These are phyloP conservation scores for Subanguina moxae DNA, from an alignment of 1,140 invertebrate species.

Conservation along the genomic window DNA sequence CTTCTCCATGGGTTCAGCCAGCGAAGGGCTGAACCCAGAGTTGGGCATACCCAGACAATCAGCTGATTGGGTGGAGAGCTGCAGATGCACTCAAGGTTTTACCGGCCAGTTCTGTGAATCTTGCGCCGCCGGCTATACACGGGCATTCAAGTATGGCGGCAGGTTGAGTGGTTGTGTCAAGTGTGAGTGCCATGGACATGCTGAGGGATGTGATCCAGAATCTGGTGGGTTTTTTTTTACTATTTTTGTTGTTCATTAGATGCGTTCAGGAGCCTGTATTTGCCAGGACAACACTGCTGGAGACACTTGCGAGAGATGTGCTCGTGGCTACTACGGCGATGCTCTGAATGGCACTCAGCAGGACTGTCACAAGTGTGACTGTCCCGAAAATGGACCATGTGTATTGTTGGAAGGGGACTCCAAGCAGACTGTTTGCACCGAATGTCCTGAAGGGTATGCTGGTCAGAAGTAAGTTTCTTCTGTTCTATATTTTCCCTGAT, in stretches of 20 bases:
- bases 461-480: constrained; percentile 65
- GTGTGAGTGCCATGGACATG: constrained; percentile 91
- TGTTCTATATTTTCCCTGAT: too few species aligned
- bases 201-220: constrained; percentile 87
- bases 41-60: constrained; percentile 58
- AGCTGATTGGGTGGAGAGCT: constrained; percentile 88
- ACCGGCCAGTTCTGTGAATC: constrained; percentile 90
- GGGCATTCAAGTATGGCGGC: constrained; percentile 80
- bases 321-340: constrained; percentile 88
- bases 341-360: constrained; percentile 76
- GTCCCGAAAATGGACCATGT: constrained; percentile 87
- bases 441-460: constrained; percentile 85
- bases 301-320: constrained; percentile 84
- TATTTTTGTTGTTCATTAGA: not conserved
- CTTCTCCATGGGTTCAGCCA: constrained; percentile 44
- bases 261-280: constrained; percentile 24
- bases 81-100: constrained; percentile 84
- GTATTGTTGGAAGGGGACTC: constrained; percentile 71
- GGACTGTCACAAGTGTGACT: constrained; percentile 87
- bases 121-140: constrained; percentile 84
- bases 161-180: constrained; percentile 86
- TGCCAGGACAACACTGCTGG: constrained; percentile 45
- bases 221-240: constrained; percentile 67
- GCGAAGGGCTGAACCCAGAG: constrained; percentile 61
- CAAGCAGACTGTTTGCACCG: constrained; percentile 75